Base-by-base conservation (phyloP, 2,797 vertebrate genomes). In the Alfaro cultratus region DNA sequence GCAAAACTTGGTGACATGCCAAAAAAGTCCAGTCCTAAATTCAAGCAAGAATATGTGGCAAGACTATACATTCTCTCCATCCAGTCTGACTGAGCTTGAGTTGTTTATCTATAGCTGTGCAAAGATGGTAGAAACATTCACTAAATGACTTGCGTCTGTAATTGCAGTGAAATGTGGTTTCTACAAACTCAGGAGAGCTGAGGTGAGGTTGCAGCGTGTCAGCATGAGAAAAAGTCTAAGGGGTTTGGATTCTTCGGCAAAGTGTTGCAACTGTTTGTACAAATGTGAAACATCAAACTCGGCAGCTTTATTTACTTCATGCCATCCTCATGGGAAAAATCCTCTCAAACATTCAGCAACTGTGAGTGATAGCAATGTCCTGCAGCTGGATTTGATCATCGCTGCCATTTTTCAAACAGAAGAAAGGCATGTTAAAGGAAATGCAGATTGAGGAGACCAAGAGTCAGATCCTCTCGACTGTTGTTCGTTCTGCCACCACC, bases 401-500 rank as follows among this genome's bases (percentile, higher is more conserved):
- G 5, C 84, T 91, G 91, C 91, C 92, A 91, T 92, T 93, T 80
- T 89, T 80, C 78, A 82, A 91, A 80, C 83, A 93, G 89, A 93
- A 86, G 82, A 94, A 91, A 92, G 83, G 84, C 89, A 87, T 89
- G 88, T 92, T 92, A 90, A 93, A 92, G 92, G 92, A 93, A 94
- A 94, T 91, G 90, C 92, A 93, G 90, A 94, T 93, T 94, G 90
- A 82, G 80, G 88, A 88, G 87, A 90, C 92, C 83, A 92, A 94
- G 92, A 94, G 94, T 94, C 91, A 92, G 90, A 93, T 89, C 90
- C 92, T 93, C 91, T 94, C 90, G 81, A 94, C 91, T 92, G 93
- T 91, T 90, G 90, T 92, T 94, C 91, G 85, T 89, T 91, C 85
- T 89, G 91, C 55, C 89, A 85, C 87, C 74, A 74, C 89, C 91